A percentile compares a stretch with the other conserved stretches of the same genome.
Evolutionary conservation across 2,797 vertebrate genomes (phyloP).

Genomic region (Crenichthys baileyi): DNA sequence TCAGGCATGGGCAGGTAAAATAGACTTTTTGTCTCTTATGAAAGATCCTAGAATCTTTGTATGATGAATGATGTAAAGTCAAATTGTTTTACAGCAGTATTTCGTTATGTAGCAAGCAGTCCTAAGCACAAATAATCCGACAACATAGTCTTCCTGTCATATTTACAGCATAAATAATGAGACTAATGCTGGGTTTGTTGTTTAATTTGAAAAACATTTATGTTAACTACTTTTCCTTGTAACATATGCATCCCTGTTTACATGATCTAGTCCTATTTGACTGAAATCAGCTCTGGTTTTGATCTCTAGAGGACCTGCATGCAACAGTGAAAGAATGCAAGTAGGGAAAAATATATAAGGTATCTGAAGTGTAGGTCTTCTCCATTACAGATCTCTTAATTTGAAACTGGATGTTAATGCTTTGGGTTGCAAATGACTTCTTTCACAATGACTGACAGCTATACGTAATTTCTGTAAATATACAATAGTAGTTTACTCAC

Average conservation of each 20-base stretch:
- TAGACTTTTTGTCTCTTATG: background rate
- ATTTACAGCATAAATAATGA: slow-evolving; percentile 19
- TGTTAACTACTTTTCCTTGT: background rate
- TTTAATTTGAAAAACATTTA: background rate
- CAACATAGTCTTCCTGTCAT: slow-evolving; percentile 52
- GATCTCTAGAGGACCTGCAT: background rate
- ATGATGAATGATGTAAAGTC: slow-evolving; percentile 3
- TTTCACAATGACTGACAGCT: background rate
- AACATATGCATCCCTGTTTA: background rate
- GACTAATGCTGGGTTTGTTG: background rate
- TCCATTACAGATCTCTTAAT: background rate
- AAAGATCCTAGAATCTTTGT: background rate
- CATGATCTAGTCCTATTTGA: background rate
- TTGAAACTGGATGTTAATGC: background rate
- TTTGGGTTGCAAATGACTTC: background rate
- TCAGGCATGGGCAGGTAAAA: slow-evolving; percentile 5
- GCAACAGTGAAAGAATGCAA: background rate
- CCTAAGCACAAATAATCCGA: slow-evolving; percentile 20
- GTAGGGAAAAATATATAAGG: background rate
- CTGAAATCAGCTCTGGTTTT: background rate
- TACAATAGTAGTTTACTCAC: background rate
- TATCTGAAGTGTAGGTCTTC: background rate
- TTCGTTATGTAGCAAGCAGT: background rate
- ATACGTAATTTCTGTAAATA: background rate
- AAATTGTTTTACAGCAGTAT: slow-evolving; percentile 12